Conservation (phyloP, 2,888 invertebrate species). For the Leptarthrus brevirostris region DNA sequence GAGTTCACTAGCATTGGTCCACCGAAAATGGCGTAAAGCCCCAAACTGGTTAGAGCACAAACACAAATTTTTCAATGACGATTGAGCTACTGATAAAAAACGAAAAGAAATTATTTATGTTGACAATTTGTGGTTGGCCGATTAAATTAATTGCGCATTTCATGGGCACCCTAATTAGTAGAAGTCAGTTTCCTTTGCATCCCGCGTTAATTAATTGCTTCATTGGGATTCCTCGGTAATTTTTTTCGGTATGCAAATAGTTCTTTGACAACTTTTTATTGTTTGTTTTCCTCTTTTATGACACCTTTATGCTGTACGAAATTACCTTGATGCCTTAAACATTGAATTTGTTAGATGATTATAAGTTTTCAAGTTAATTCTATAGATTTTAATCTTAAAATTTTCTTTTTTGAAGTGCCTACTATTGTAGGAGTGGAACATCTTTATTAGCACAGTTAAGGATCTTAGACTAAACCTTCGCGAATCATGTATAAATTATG, state of each 20-base stretch:
- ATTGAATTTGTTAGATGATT: no score
- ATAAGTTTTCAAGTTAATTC: no score
- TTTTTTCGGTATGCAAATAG: slow-evolving; percentile 39
- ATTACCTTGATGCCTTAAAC: not conserved
- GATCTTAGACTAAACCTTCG: no score
- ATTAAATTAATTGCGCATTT: slow-evolving; percentile 35
- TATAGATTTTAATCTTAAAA: no score
- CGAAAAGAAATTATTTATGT: slow-evolving; percentile 46
- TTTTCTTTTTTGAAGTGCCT: no score
- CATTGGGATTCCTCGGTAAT: not conserved
- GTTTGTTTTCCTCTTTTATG: slow-evolving; percentile 21
- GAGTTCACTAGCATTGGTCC: not conserved
- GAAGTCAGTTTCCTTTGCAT: slow-evolving; percentile 4
- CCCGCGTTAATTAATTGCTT: slow-evolving; percentile 35
- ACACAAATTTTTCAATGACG: not conserved
- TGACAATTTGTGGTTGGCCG: slow-evolving; percentile 46
- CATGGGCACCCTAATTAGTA: slow-evolving; percentile 36
- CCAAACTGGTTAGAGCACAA: slow-evolving; percentile 4
- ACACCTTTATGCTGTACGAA: not conserved
- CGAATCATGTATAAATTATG: no score
- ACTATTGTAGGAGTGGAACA: no score
- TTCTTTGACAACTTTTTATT: slow-evolving; percentile 1
- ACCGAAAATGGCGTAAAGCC: not conserved
- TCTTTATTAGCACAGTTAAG: no score
- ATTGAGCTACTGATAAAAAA: slow-evolving; percentile 40